A percentile compares a stretch with the other conserved stretches of the same genome.
Evolutionary conservation across 1,140 invertebrate species (phyloP).

Genomic region (Drosophila oshimai): DNA sequence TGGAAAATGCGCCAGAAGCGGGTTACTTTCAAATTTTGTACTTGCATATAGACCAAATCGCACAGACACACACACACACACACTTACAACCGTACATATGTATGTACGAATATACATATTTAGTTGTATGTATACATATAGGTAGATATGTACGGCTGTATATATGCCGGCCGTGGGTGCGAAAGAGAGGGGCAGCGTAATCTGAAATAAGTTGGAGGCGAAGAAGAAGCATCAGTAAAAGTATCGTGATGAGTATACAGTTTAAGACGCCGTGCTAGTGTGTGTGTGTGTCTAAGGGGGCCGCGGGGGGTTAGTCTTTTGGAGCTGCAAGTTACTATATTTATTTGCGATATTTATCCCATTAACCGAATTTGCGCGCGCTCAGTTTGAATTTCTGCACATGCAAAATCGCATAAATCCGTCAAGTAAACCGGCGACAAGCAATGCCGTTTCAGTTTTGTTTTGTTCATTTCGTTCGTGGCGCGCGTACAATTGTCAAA

Average conservation of each 20-base stretch:
- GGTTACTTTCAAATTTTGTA: slow-evolving; percentile 78
- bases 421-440: slow-evolving; percentile 71
- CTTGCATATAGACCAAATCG: slow-evolving; percentile 77
- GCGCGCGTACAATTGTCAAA: slow-evolving; percentile 80
- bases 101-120: slow-evolving; percentile 40
- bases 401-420: slow-evolving; percentile 53
- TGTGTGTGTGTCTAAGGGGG: slow-evolving; percentile 5
- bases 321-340: slow-evolving; percentile 30
- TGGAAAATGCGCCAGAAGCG: slow-evolving; percentile 67
- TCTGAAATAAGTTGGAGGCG: slow-evolving; percentile 77
- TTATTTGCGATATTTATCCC: slow-evolving; percentile 4
- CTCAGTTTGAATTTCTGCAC: slow-evolving; percentile 56
- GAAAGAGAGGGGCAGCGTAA: slow-evolving; percentile 68
- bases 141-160: slow-evolving; percentile 37
- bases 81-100: slow-evolving; percentile 24
- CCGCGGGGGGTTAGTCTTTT: slow-evolving; percentile 32
- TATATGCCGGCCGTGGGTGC: slow-evolving; percentile 39
- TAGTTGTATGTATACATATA: slow-evolving; percentile 45
- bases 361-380: slow-evolving; percentile 41
- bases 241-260: slow-evolving; percentile 77
- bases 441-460: slow-evolving; percentile 79
- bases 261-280: slow-evolving; percentile 65
- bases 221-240: slow-evolving; percentile 76
- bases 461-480: slow-evolving; percentile 81
- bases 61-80: slow-evolving; percentile 19